A percentile compares a stretch with the other conserved stretches of the same genome.
Conservation (phyloP, 2,888 invertebrate species). For the Himalopsyche anomala region DNA sequence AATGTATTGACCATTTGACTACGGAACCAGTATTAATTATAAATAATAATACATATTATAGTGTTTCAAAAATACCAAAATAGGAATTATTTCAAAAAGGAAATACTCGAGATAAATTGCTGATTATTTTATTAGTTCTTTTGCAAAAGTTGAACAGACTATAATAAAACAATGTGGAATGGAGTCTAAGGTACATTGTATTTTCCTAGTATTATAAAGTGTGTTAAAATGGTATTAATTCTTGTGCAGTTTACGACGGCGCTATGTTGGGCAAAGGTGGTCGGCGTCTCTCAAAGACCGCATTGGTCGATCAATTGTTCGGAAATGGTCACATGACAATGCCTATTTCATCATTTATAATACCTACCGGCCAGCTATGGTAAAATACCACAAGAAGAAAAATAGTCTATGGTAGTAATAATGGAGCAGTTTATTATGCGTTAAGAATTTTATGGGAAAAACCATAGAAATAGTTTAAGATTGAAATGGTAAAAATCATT, state of each 20-base stretch:
- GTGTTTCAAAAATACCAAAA: background rate
- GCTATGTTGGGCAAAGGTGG: constrained; percentile 16
- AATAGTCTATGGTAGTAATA: background rate
- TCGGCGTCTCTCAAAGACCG: constrained; percentile 49
- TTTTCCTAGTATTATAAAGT: constrained; percentile 26
- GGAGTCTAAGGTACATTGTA: background rate
- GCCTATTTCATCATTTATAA: constrained; percentile 23
- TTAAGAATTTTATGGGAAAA: too few relatives aligned
- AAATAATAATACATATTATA: too few relatives aligned
- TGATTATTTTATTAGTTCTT: background rate
- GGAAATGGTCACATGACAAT: constrained; percentile 33
- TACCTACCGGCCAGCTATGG: background rate
- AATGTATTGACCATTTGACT: too few relatives aligned
- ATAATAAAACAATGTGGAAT: background rate
- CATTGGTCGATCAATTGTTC: constrained; percentile 57
- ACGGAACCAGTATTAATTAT: too few relatives aligned
- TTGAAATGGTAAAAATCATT: too few relatives aligned
- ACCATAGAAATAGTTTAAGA: too few relatives aligned
- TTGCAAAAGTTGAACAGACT: background rate
- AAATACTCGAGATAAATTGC: background rate
- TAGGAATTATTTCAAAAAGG: background rate
- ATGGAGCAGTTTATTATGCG: constrained; percentile 3
- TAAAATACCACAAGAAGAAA: background rate
- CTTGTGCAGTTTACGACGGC: constrained; percentile 40
- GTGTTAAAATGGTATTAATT: constrained; percentile 28